Evolutionary conservation across 2,888 invertebrate genomes (phyloP).

Genomic region (Paralinhomoeus sp.): DNA sequence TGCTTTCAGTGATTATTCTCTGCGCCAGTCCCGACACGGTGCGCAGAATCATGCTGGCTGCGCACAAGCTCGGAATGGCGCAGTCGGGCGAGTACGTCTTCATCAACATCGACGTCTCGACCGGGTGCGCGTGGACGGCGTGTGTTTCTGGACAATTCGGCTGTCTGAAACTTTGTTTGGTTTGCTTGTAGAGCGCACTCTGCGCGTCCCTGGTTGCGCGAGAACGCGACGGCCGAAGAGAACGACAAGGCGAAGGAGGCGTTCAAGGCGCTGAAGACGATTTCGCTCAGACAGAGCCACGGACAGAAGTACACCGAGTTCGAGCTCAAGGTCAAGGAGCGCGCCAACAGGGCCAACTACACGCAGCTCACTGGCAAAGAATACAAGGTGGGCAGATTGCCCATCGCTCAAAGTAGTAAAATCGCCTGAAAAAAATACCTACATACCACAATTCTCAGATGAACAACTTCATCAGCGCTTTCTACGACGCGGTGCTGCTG

Average conservation of each 20-base stretch:
- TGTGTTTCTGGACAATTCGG: neutral
- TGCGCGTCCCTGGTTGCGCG: slow-evolving; percentile 54
- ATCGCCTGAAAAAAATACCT: no score
- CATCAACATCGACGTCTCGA: slow-evolving; percentile 86
- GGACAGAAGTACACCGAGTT: slow-evolving; percentile 49
- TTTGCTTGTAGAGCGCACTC: slow-evolving; percentile 6
- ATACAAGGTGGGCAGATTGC: slow-evolving; percentile 19
- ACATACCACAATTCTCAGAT: slow-evolving; percentile 42
- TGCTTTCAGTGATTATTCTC: slow-evolving; percentile 61
- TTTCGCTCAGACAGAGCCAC: slow-evolving; percentile 43
- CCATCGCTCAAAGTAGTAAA: no score
- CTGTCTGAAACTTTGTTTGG: neutral
- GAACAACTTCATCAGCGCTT: slow-evolving; percentile 74
- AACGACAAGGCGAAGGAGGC: slow-evolving; percentile 59
- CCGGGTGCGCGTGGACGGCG: slow-evolving; percentile 44
- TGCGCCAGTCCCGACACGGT: slow-evolving; percentile 72
- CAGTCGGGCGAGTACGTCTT: slow-evolving; percentile 89
- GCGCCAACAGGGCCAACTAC: slow-evolving; percentile 24
- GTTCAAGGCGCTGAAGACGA: slow-evolving; percentile 58
- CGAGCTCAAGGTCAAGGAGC: slow-evolving; percentile 39
- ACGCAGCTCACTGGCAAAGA: slow-evolving; percentile 18
- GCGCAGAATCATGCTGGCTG: slow-evolving; percentile 71
- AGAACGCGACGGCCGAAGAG: slow-evolving; percentile 47
- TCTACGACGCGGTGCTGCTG: slow-evolving; percentile 81
- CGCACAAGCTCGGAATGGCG: slow-evolving; percentile 80